Base-by-base conservation (phyloP, 2,797 vertebrate species). In the Aplochiton taeniatus region DNA sequence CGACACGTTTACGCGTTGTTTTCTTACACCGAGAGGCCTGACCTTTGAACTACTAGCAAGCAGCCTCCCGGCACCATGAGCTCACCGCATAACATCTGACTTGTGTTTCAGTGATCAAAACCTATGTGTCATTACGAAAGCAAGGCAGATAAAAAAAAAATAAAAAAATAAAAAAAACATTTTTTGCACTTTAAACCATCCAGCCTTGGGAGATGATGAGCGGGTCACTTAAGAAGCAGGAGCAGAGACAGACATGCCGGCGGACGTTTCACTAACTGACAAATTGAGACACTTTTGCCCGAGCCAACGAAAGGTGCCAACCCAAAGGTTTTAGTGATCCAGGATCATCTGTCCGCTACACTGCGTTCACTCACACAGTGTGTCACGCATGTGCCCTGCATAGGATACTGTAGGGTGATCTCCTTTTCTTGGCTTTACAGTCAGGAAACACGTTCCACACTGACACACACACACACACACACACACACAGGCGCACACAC, bases 51-150 rank as follows among this genome's bases (percentile, higher is more conserved):
- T 76, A 73, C 72, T 72, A 4, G 79, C 54, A 68, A 87, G 84
- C 82, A 91, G 87, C 90, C 91, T 91, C 77, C 76, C 88, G 92
- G 90, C 90, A 48, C 79, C 63, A 68, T 88, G 87, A 92, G 89
- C 88, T 91, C 87, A 86, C 86, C 74, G 75, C 77, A 58, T 73
- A 85, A 85, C 82, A 88, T 90, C 90, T 89, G 90, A 90, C 84
- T 89, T 72, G 79, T 82, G 87, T 90, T 91, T 73, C 81, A 73
- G 81, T 84, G 81, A 91, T 90, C 88, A 90, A 85, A 90, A 87
- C 82, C 82, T 84, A 70, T 51, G 44, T 74, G 76, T 89, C 82
- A 72, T 88, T 88, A 85, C 85, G 79, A 88, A 90, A 90, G 87
- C 83, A 63, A 74, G 57, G 73, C 71, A 11, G 80, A 87, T 83